Evolutionary conservation across 2,113 vertebrate species (phyloP), one percentile per base, ranked within the genome.

Genomic region (Nothobranchius furzeri): DNA sequence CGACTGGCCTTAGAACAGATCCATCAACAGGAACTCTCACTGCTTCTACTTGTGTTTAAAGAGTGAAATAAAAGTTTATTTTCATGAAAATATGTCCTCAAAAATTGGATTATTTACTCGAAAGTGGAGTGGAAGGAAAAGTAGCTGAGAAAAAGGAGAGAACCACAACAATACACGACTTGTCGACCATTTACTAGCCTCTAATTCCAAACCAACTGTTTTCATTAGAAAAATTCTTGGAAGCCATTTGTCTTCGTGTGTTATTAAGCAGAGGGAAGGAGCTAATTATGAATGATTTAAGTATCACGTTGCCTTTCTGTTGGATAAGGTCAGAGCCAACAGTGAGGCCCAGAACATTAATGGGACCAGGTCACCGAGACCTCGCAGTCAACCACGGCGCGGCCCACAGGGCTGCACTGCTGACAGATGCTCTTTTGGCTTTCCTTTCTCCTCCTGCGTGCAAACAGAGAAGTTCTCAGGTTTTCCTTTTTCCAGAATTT

Each of bases 211-310:
- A 88, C 85, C 77, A 42, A 89, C 76, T 68, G 46, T 90, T 92
- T 92, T 81, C 86, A 87, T 88, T 78, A 82, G 76, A 84, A 76
- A 83, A 87, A 77, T 79, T 88, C 82, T 85, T 85, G 73, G 85
- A 90, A 85, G 3, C 79, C 76, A 81, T 86, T 76, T 75, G 83
- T 86, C 83, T 84, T 81, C 73, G 68, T 82, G 84, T 90, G 82
- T 82, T 87, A 76, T 88, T 88, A 85, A 83, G 82, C 76, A 85
- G 80, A 76, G 53, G 79, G 76, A 90, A 88, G 72, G 76, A 90
- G 76, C 79, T 88, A 86, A 90, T 91, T 91, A 85, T 83, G 70
- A 90, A 88, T 88, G 79, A 89, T 90, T 90, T 78, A 74, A 75
- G 87, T 83, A 90, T 91, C 73, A 49, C 65, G 74, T 90, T 91